Percentiles rank a stretch among this genome's conserved stretches.
Conservation (phyloP, 2,797 vertebrate genomes). For the Dallia pectoralis region DNA sequence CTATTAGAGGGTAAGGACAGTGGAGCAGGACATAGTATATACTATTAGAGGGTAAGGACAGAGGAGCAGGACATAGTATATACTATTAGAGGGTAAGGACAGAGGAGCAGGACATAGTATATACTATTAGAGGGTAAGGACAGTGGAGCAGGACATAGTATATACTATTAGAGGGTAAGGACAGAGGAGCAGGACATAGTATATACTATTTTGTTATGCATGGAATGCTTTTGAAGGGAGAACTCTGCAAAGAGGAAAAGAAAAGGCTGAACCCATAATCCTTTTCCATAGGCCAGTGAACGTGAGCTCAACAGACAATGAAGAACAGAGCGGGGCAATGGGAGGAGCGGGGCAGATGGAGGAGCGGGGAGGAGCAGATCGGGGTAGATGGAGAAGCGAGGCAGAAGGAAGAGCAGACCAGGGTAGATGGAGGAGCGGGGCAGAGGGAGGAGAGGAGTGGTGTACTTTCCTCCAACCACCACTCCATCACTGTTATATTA, state of each 20-base stretch:
- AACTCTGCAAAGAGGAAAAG: conserved; percentile 63
- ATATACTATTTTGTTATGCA: conserved; percentile 78
- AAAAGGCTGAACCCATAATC: conserved; percentile 76
- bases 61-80: conserved; percentile 64
- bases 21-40: conserved; percentile 66
- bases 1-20: not conserved
- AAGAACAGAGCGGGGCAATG: conserved; percentile 56
- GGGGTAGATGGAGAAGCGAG: no score
- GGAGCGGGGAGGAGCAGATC: not conserved
- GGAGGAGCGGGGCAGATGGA: not conserved
- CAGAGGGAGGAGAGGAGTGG: not conserved
- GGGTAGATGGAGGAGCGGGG: conserved; percentile 24
- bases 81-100: not conserved
- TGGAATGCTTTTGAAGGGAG: conserved; percentile 84
- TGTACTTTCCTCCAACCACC: not conserved
- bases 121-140: not conserved
- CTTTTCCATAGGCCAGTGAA: conserved; percentile 79
- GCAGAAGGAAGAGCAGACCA: conserved; percentile 66
- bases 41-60: not conserved
- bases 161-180: not conserved
- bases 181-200: conserved; percentile 61
- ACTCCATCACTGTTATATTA: not conserved
- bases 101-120: conserved; percentile 63
- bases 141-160: conserved; percentile 62
- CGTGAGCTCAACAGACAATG: conserved; percentile 71